phyloP scores from a whole-genome alignment of 2,113 vertebrate species.

The Microcebus tavaratra region DNA sequence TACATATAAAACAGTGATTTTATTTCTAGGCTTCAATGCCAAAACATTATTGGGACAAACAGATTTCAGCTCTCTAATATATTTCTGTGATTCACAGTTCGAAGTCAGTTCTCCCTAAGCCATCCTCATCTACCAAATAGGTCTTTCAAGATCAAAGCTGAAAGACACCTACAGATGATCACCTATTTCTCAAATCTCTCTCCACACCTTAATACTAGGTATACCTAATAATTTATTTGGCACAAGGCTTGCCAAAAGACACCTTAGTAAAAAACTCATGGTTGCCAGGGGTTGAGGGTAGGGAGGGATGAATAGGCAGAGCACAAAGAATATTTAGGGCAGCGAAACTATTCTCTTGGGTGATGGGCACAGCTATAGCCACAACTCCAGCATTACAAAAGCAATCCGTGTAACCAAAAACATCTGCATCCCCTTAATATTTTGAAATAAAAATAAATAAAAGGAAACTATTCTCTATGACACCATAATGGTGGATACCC shows the following conservation, averaged over 20 bases:
- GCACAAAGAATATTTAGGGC: neutral
- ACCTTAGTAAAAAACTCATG: neutral
- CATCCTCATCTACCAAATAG: neutral
- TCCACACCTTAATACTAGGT: neutral
- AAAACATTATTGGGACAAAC: neutral
- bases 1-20: neutral
- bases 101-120: neutral
- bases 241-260: neutral
- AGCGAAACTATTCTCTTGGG: neutral
- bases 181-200: neutral
- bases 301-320: neutral
- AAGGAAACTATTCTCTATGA: neutral
- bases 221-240: neutral
- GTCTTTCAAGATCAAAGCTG: conserved; percentile 2
- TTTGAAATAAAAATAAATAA: too few species aligned
- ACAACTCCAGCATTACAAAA: too few species aligned
- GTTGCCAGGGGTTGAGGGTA: neutral
- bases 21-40: neutral
- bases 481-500: neutral
- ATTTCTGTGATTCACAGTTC: neutral
- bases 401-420: too few species aligned
- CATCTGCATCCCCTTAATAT: too few species aligned
- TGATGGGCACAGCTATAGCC: too few species aligned
- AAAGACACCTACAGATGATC: neutral
- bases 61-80: neutral